These are phyloP conservation scores for Osedax frankpressi DNA, from an alignment of 2,888 invertebrate genomes.

Conservation along the genomic window DNA sequence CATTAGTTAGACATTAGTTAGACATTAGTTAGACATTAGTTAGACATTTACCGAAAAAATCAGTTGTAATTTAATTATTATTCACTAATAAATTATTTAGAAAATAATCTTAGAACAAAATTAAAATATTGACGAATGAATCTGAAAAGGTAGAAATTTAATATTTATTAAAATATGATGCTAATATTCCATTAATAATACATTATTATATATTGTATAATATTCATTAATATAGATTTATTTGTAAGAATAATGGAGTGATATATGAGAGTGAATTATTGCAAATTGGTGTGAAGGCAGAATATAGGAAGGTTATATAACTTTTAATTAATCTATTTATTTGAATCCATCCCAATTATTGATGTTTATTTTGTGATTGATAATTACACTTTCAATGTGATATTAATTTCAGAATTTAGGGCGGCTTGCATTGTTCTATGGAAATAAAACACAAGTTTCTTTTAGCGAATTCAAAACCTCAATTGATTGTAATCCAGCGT, in stretches of 20 bases:
- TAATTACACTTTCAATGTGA: neutral
- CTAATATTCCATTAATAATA: too few species aligned
- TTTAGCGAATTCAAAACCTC: constrained; percentile 58
- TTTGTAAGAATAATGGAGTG: constrained; percentile 82
- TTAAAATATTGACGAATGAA: too few species aligned
- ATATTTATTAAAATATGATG: neutral
- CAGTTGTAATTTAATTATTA: too few species aligned
- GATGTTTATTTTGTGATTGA: neutral
- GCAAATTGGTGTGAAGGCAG: constrained; percentile 95
- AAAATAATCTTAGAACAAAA: too few species aligned
- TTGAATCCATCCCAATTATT: too few species aligned
- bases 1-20: too few species aligned
- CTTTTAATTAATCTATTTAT: too few species aligned
- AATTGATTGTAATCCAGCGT: constrained; percentile 60
- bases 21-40: too few species aligned
- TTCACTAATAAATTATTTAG: too few species aligned
- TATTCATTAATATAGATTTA: constrained; percentile 28
- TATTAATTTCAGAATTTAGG: constrained; percentile 66
- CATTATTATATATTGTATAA: too few species aligned
- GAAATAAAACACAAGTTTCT: constrained; percentile 69
- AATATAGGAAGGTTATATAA: constrained; percentile 60
- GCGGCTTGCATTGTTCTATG: constrained; percentile 86
- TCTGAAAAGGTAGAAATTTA: too few species aligned
- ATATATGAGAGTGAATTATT: constrained; percentile 86
- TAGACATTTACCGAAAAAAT: too few species aligned